Evolutionary conservation across 2,797 vertebrate species (phyloP).

Genomic region (Pseudomugil gertrudae): DNA sequence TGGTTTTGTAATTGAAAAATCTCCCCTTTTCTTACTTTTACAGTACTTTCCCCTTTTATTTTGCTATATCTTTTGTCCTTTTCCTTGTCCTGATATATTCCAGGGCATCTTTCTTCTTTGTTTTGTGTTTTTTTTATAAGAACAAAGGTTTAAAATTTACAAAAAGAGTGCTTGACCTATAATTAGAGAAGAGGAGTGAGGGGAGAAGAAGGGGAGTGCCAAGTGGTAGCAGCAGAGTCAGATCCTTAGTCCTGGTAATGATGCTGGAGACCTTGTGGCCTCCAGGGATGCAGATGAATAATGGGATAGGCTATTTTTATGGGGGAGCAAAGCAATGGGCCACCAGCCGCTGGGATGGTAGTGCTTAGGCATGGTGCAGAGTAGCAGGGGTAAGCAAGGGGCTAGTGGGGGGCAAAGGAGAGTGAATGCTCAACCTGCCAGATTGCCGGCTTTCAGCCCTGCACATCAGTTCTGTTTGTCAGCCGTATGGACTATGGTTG

Average conservation of each 20-base stretch:
- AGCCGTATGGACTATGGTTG: conserved; percentile 71
- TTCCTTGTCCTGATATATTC: conserved; percentile 44
- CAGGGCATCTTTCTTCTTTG: conserved; percentile 65
- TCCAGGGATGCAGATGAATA: conserved; percentile 96
- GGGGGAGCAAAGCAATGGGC: conserved; percentile 87
- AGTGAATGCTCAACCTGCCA: conserved; percentile 73
- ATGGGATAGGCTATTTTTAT: conserved; percentile 99
- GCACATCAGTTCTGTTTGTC: conserved; percentile 79
- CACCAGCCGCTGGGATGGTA: conserved; percentile 78
- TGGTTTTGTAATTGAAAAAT: conserved; percentile 99
- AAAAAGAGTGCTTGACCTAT: conserved; percentile 99
- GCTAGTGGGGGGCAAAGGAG: conserved; percentile 73
- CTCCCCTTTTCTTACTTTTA: conserved; percentile 81
- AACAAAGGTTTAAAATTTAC: conserved; percentile 99
- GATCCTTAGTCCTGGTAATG: conserved; percentile 98
- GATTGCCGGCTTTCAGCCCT: conserved; percentile 85
- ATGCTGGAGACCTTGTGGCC: conserved; percentile 97
- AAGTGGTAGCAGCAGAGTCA: conserved; percentile 91
- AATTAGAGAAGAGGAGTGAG: conserved; percentile 94
- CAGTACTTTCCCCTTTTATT: conserved; percentile 67
- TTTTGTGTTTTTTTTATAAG: conserved; percentile 88
- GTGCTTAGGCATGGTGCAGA: conserved; percentile 72
- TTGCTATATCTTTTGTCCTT: conserved; percentile 68
- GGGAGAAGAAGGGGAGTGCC: conserved; percentile 80
- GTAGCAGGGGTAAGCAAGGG: conserved; percentile 73